phyloP scores from a whole-genome alignment of 2,888 invertebrate species.

The Netelia virgata region DNA sequence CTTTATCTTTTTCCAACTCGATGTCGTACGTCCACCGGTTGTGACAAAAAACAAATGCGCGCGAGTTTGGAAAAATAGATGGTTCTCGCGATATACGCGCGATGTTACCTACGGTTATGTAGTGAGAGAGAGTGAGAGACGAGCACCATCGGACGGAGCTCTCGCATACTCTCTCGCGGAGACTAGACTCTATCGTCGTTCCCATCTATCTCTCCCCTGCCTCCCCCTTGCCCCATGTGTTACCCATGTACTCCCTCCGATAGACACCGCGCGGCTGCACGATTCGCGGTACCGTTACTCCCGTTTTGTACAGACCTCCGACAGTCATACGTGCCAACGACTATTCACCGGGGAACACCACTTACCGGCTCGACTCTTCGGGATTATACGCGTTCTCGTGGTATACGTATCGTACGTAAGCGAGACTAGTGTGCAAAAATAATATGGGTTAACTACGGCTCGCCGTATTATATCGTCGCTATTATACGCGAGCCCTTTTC shows the following conservation, averaged over 20 bases:
- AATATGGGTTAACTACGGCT: conserved; percentile 4
- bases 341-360: conserved; percentile 37
- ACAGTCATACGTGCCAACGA: conserved; percentile 49
- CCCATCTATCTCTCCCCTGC: neutral
- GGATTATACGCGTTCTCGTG: conserved; percentile 21
- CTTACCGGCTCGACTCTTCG: conserved; percentile 8
- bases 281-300: conserved; percentile 61
- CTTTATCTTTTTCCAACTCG: conserved; percentile 34
- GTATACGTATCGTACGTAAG: neutral
- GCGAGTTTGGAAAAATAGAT: no score
- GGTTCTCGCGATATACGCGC: no score
- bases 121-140: neutral
- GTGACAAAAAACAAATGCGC: no score
- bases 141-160: neutral
- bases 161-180: neutral
- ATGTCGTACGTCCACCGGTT: no score
- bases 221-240: neutral
- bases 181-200: neutral
- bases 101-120: neutral
- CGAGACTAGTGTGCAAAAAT: conserved; percentile 12
- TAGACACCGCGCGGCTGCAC: conserved; percentile 27
- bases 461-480: neutral
- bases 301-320: conserved; percentile 49
- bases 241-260: neutral
- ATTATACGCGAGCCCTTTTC: neutral